Percentiles rank a stretch among this genome's conserved stretches.
Conservation (phyloP, 64 coral and sea anemone genomes). For the Porites australiensis region DNA sequence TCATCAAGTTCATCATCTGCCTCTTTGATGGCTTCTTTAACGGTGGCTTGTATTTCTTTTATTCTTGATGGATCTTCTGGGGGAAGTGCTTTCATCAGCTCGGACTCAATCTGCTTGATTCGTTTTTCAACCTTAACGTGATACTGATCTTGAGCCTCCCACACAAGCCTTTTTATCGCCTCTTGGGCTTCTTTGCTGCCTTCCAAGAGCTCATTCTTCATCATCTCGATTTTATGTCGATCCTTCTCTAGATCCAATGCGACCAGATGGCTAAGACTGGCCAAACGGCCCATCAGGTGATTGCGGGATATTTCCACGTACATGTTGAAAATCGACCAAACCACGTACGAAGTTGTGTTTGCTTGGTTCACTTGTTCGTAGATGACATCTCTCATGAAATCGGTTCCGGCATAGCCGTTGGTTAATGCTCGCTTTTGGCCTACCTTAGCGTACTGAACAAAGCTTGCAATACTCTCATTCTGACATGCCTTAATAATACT, state of each 20-base stretch:
- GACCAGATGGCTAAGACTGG: conserved; percentile 4
- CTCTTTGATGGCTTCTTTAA: conserved; percentile 4
- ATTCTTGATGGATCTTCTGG: conserved; percentile 12
- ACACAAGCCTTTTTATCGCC: neutral
- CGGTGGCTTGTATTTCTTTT: conserved; percentile 18
- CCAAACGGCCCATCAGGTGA: conserved; percentile 12
- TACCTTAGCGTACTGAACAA: conserved; percentile 18
- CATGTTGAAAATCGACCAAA: conserved; percentile 17
- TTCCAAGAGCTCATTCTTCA: conserved; percentile 17
- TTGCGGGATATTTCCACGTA: conserved; percentile 17
- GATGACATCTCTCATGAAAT: conserved; percentile 35
- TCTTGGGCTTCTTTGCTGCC: conserved; percentile 11
- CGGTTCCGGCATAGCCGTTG: neutral
- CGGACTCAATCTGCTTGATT: conserved; percentile 18
- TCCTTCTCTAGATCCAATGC: conserved; percentile 30
- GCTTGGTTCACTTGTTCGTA: conserved; percentile 38
- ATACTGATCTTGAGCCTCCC: neutral
- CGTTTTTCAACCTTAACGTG: neutral
- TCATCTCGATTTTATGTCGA: neutral
- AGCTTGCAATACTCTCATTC: neutral
- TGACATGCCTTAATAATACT: conserved; percentile 12
- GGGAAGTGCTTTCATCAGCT: conserved; percentile 23
- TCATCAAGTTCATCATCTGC: conserved; percentile 12
- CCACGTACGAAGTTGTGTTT: neutral
- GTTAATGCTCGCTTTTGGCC: neutral